phyloP scores from a whole-genome alignment of 2,113 vertebrate species.

The Apus apus region DNA sequence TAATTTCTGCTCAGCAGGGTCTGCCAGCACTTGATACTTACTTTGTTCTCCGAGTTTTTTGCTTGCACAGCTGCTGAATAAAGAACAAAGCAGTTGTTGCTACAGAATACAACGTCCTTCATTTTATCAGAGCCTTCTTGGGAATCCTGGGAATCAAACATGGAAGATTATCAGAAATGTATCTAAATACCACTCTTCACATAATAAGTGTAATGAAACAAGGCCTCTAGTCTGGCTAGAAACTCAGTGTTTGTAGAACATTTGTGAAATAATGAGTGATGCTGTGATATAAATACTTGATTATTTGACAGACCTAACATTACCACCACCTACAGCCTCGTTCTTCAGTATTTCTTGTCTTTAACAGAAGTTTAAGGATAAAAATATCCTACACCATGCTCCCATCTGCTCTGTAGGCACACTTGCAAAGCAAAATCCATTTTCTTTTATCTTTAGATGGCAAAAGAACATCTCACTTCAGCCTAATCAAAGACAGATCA shows the following conservation, averaged over 20 bases:
- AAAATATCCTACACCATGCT: neutral
- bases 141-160: conserved; percentile 70
- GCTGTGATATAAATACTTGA: conserved; percentile 44
- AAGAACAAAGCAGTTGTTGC: conserved; percentile 90
- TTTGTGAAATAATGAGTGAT: conserved; percentile 4
- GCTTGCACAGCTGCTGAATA: conserved; percentile 79
- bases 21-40: conserved; percentile 47
- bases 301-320: conserved; percentile 24
- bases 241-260: conserved; percentile 12
- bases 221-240: neutral
- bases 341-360: neutral
- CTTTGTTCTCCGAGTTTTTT: conserved; percentile 78
- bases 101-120: conserved; percentile 90
- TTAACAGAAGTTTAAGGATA: conserved; percentile 14
- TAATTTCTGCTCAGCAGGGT: neutral
- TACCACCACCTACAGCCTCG: conserved; percentile 29
- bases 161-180: neutral
- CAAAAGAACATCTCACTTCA: neutral
- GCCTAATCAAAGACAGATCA: conserved; percentile 21
- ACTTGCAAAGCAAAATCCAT: neutral
- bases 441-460: conserved; percentile 12
- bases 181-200: neutral
- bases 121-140: conserved; percentile 76
- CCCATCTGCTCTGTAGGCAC: conserved; percentile 37
- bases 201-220: neutral